Evolutionary conservation across 2,888 invertebrate species (phyloP).

Genomic region (Yponomeuta malinellus): DNA sequence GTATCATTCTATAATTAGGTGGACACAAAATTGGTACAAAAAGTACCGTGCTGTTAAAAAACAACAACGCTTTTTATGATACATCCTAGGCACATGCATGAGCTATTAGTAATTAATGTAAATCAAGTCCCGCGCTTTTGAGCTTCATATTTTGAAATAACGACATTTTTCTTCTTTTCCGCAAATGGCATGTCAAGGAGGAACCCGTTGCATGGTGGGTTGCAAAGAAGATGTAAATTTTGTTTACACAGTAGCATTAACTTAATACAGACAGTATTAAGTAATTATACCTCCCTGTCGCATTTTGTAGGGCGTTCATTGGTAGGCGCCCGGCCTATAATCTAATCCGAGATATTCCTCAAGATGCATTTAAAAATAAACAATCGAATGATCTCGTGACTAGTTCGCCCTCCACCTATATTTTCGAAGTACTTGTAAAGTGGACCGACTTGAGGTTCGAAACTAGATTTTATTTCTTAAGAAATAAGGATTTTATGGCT

Average conservation of each 20-base stretch:
- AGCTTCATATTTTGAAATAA: neutral
- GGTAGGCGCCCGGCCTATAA: neutral
- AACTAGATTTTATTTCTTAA: neutral
- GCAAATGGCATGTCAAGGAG: neutral
- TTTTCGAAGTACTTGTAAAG: neutral
- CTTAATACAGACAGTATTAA: neutral
- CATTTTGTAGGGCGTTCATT: neutral
- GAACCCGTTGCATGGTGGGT: neutral
- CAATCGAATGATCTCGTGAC: neutral
- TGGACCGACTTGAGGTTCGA: neutral
- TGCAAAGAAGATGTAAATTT: neutral
- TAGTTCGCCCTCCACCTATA: neutral
- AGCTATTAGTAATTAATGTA: neutral
- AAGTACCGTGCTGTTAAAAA: neutral
- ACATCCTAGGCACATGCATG: neutral
- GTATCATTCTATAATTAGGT: conserved; percentile 8
- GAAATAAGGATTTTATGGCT: neutral
- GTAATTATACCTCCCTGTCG: neutral
- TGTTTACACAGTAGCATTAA: neutral
- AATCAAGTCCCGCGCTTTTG: neutral
- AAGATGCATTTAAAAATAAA: neutral
- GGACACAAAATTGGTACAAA: neutral
- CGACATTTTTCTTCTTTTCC: neutral
- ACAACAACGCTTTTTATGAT: neutral
- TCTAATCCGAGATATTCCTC: conserved; percentile 5